Evolutionary conservation across 2,113 vertebrate genomes (phyloP).

Genomic region (human): GRCh38 chr4:12406501-12407000

Average conservation of each 20-base stretch:
- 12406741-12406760: not conserved
- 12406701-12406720: not conserved
- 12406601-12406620: not conserved
- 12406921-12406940: not conserved
- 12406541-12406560: not conserved
- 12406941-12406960: not conserved
- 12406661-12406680: not conserved
- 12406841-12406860: not conserved
- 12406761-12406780: not conserved
- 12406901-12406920: not conserved
- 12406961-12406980: not conserved
- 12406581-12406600: not conserved
- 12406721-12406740: not conserved
- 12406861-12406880: not conserved
- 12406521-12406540: not conserved
- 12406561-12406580: not conserved
- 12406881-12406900: not conserved
- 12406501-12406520: not conserved
- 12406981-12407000: not conserved
- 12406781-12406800: not conserved
- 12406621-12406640: not conserved
- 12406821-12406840: not conserved
- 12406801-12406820: not conserved
- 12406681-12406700: not conserved
- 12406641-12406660: not conserved